Evolutionary conservation across 2,113 vertebrate species (phyloP).

Genomic region (Athene cunicularia): DNA sequence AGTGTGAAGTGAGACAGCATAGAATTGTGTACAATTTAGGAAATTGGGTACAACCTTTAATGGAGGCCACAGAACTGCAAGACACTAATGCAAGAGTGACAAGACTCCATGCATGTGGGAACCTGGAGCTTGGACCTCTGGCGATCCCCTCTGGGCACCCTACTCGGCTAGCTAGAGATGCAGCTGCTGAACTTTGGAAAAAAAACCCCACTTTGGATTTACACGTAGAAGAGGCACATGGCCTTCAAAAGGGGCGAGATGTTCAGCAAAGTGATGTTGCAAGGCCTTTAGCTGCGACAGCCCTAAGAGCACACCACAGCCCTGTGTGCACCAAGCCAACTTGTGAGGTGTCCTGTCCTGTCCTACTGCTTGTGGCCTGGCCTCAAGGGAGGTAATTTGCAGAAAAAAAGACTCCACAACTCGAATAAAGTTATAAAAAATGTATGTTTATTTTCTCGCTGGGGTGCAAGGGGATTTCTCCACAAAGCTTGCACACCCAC

Average conservation of each 20-base stretch:
- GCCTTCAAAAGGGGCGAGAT: not conserved
- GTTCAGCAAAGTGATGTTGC: not conserved
- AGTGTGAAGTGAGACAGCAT: not conserved
- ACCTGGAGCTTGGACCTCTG: fast-evolving
- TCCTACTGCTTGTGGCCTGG: not conserved
- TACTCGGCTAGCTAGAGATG: no score
- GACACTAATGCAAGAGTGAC: not conserved
- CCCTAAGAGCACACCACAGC: not conserved
- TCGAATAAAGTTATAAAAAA: no score
- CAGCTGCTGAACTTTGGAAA: not conserved
- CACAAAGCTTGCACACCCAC: no score
- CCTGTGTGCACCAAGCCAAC: fast-evolving
- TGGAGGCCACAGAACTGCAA: not conserved
- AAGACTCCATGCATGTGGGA: fast-evolving
- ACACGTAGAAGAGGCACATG: not conserved
- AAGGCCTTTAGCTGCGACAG: fast-evolving
- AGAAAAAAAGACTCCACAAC: no score
- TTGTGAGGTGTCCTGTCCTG: not conserved
- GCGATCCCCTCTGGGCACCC: not conserved
- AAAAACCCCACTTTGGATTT: not conserved
- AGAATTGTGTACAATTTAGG: not conserved
- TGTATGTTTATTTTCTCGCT: no score
- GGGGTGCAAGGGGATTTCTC: no score
- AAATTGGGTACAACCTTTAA: not conserved
- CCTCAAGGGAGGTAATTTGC: no score